Evolutionary conservation across 1,140 invertebrate species (phyloP).

Genomic region (Anastrepha ludens): DNA sequence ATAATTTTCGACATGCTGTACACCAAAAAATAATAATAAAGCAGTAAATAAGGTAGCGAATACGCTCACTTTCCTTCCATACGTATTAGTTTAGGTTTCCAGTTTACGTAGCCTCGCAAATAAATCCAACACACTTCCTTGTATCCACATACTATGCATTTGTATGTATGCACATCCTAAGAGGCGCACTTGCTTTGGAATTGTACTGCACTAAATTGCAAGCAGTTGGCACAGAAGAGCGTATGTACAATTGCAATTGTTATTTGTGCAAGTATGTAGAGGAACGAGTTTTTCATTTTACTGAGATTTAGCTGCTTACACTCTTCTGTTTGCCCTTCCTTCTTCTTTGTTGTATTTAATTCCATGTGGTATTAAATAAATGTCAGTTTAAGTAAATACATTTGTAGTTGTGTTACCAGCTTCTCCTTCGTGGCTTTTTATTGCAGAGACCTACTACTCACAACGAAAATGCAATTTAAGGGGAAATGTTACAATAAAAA

Average conservation of each 20-base stretch:
- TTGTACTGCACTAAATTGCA: slow-evolving; percentile 9
- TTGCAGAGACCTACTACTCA: not conserved
- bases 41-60: not conserved
- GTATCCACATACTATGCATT: too few relatives aligned
- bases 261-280: not conserved
- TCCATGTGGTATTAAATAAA: slow-evolving; percentile 45
- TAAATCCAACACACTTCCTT: not conserved
- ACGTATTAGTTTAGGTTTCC: not conserved
- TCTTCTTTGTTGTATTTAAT: not conserved
- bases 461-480: not conserved
- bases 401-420: not conserved
- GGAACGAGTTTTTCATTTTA: not conserved
- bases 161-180: not conserved
- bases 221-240: not conserved
- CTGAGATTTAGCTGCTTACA: not conserved
- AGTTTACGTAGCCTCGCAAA: not conserved
- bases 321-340: not conserved
- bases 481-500: not conserved
- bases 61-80: not conserved
- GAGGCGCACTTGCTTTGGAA: not conserved
- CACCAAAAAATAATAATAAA: not conserved
- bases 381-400: not conserved
- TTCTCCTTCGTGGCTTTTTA: not conserved
- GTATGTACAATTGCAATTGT: not conserved
- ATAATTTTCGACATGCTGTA: not conserved